phyloP scores from a whole-genome alignment of 2,888 invertebrate genomes.

The Bugula neritina region DNA sequence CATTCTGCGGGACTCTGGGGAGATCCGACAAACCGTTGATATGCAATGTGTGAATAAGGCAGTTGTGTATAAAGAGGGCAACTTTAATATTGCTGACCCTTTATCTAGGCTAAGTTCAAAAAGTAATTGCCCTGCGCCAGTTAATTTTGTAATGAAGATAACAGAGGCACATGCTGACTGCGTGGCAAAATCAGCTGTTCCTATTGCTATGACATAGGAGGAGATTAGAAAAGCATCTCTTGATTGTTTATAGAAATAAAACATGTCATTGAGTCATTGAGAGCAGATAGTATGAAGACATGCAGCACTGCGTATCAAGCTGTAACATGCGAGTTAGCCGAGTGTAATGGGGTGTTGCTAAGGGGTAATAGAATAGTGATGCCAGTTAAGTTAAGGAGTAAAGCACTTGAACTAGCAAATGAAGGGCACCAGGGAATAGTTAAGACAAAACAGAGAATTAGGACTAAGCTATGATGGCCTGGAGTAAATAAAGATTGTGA shows the following conservation, averaged over 20 bases:
- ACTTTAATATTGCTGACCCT: background rate
- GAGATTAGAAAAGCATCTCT: conserved; percentile 4
- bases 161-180: background rate
- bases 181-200: background rate
- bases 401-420: background rate
- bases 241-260: background rate
- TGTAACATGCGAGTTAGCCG: background rate
- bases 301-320: background rate
- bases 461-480: conserved; percentile 24
- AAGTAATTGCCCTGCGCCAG: background rate
- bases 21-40: background rate
- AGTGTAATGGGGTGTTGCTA: background rate
- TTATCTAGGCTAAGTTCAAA: conserved; percentile 2
- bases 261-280: background rate
- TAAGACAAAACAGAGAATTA: conserved; percentile 9
- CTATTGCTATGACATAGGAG: conserved; percentile 5
- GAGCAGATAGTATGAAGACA: background rate
- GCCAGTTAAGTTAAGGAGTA: background rate
- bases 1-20: background rate
- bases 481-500: conserved; percentile 19
- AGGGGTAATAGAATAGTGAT: conserved; percentile 14
- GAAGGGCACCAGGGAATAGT: conserved; percentile 12
- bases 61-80: background rate
- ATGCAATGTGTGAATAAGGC: background rate
- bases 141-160: background rate